A percentile compares a stretch with the other conserved stretches of the same genome.
Conservation (phyloP, 1,140 invertebrate species). For the Drosophila littoralis region DNA sequence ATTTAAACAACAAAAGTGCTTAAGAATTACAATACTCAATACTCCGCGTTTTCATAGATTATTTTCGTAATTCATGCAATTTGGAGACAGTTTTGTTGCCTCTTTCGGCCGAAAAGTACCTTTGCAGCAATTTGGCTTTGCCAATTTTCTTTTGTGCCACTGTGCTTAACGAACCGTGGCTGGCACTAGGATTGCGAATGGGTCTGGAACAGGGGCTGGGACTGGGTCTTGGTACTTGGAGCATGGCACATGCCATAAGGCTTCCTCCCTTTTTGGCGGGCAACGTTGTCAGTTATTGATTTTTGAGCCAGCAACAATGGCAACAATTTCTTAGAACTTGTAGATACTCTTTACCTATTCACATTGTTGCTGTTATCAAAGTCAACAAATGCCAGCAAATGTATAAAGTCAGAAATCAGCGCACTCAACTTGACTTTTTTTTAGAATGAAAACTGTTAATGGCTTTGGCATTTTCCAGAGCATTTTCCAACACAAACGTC, state of each 20-base stretch:
- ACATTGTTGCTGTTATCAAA: slow-evolving; percentile 6
- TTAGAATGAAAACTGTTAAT: slow-evolving; percentile 36
- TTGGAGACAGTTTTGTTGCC: background rate
- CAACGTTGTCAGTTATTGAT: slow-evolving; percentile 49
- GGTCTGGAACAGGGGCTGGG: slow-evolving; percentile 3
- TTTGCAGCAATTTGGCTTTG: slow-evolving; percentile 32
- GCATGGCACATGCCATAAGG: slow-evolving; percentile 25
- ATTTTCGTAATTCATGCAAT: background rate
- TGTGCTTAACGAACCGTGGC: slow-evolving; percentile 48
- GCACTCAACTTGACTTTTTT: slow-evolving; percentile 4
- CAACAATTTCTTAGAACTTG: slow-evolving; percentile 16
- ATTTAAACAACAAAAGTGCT: background rate
- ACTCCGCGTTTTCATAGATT: too few species aligned
- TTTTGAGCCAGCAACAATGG: slow-evolving; percentile 48
- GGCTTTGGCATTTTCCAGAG: slow-evolving; percentile 21
- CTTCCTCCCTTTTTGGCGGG: slow-evolving; percentile 18
- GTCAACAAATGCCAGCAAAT: background rate
- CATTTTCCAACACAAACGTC: slow-evolving; percentile 1
- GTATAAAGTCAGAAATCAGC: slow-evolving; percentile 17
- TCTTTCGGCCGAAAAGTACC: slow-evolving; percentile 7
- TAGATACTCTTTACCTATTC: slow-evolving; percentile 23
- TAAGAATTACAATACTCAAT: too few species aligned
- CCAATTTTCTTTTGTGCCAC: slow-evolving; percentile 37
- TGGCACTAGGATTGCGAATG: slow-evolving; percentile 13
- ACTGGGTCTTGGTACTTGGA: slow-evolving; percentile 2